These are phyloP conservation scores for Rousettus leschenaultii DNA, from an alignment of 2,113 vertebrate species.

Conservation along the genomic window DNA sequence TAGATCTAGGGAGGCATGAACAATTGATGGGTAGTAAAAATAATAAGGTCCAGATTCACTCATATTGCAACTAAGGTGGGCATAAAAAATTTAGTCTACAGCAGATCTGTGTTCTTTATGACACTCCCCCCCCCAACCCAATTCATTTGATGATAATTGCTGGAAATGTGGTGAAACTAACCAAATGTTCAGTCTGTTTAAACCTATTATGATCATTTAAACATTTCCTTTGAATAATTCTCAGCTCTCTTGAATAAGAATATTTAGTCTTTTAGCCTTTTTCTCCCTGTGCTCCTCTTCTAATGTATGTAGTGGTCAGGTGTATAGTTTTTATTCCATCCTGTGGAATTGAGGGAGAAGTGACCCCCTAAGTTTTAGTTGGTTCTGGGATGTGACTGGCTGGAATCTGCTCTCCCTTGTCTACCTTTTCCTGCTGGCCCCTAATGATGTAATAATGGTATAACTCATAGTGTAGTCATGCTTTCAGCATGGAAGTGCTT, in stretches of 20 bases:
- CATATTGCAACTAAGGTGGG: neutral
- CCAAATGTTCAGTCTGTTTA: neutral
- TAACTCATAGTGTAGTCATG: neutral
- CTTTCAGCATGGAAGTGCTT: neutral
- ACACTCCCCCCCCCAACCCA: neutral
- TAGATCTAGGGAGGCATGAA: neutral
- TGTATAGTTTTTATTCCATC: neutral
- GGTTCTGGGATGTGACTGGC: neutral
- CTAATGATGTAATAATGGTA: neutral
- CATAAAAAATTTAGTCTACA: neutral
- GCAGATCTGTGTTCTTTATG: neutral
- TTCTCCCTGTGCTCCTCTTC: neutral
- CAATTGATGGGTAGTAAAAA: neutral
- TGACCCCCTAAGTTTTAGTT: neutral
- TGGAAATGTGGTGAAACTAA: neutral
- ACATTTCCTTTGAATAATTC: conserved; percentile 1
- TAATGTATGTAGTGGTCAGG: neutral
- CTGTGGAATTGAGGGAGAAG: neutral
- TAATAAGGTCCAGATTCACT: neutral
- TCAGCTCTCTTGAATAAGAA: neutral
- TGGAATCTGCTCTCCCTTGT: neutral
- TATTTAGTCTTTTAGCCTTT: neutral
- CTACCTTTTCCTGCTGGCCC: neutral
- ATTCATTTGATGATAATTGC: neutral
- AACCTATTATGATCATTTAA: neutral